Conservation (phyloP, 2,797 vertebrate genomes). For the Acanthis flammea region DNA sequence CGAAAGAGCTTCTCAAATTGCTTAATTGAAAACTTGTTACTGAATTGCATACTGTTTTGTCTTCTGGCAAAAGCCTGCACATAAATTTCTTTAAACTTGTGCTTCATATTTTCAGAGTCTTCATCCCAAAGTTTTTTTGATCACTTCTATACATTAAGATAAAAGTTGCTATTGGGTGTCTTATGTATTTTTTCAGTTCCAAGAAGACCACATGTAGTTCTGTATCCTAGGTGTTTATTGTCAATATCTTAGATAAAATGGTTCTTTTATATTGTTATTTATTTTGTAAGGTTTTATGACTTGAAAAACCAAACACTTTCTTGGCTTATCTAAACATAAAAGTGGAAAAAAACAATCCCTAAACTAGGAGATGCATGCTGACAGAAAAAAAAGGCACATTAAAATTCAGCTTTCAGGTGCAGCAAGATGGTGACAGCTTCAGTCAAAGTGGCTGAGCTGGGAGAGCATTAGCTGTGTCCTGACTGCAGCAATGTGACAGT, state of each 20-base stretch:
- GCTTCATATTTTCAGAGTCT: background rate
- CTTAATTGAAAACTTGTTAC: background rate
- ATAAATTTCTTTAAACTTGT: background rate
- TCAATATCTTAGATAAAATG: background rate
- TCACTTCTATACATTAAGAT: background rate
- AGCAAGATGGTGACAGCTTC: background rate
- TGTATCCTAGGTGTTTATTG: background rate
- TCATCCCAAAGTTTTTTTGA: background rate
- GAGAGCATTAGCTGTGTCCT: background rate
- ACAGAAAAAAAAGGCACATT: background rate
- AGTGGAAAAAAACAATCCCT: background rate
- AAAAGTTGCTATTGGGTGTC: background rate
- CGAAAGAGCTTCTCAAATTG: background rate
- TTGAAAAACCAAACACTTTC: background rate
- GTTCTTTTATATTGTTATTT: background rate
- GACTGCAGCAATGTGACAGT: background rate
- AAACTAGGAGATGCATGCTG: background rate
- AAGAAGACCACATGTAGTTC: background rate
- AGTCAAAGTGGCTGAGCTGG: background rate
- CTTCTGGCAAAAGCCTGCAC: background rate
- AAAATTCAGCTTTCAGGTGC: background rate
- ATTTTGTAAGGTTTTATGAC: background rate
- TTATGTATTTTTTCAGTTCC: background rate
- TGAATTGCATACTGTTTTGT: background rate
- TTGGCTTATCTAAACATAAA: background rate